A percentile compares a stretch with the other conserved stretches of the same genome.
These are phyloP conservation scores for Bombylius discolor DNA, from an alignment of 2,888 invertebrate genomes.

Conservation along the genomic window DNA sequence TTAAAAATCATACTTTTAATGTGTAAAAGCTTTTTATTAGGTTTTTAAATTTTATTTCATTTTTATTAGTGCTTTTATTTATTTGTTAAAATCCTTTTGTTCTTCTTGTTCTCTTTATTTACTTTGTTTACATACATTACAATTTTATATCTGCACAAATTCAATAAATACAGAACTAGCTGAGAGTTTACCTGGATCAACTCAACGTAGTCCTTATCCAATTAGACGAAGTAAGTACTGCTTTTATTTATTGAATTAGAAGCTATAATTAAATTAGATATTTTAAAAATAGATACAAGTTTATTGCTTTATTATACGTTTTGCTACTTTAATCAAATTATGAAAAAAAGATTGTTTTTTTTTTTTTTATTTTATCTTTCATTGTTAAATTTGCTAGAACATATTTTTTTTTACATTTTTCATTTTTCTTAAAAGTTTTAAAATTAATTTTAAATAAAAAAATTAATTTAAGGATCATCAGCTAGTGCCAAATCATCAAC, in stretches of 20 bases:
- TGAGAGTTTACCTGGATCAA: constrained; percentile 72
- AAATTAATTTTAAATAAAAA: no score
- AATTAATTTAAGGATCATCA: constrained; percentile 40
- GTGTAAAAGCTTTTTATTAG: not conserved
- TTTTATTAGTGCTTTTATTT: not conserved
- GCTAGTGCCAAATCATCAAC: constrained; percentile 73
- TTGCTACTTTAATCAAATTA: no score
- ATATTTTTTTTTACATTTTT: no score
- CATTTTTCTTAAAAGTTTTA: no score
- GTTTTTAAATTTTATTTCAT: not conserved
- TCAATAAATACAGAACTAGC: constrained; percentile 55
- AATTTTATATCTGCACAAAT: constrained; percentile 12
- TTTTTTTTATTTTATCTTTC: no score
- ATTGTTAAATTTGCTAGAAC: no score
- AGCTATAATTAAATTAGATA: not conserved
- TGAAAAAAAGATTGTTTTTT: no score
- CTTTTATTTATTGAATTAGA: constrained; percentile 8
- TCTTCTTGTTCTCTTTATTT: no score
- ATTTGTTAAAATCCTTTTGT: not conserved
- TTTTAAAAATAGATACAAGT: no score
- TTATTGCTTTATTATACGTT: no score
- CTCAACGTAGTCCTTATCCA: constrained; percentile 75
- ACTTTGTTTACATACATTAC: not conserved
- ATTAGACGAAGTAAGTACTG: constrained; percentile 67
- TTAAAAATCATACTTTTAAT: no score